Conservation (phyloP, 2,797 vertebrate genomes). For the Phoxinus dragarum region DNA sequence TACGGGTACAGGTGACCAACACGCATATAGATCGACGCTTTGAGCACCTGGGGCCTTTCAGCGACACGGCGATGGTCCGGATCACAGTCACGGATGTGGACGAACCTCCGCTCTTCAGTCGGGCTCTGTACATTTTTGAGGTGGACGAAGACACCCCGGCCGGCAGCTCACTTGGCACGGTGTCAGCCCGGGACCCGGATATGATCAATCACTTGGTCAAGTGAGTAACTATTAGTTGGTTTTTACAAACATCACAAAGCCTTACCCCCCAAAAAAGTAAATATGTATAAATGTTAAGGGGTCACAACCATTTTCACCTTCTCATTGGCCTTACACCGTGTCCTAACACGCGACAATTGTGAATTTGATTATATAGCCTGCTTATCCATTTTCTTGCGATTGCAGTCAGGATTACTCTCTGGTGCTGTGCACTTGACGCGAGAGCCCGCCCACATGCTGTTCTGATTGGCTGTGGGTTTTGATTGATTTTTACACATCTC, state of each 20-base stretch:
- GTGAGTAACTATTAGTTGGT: constrained; percentile 75
- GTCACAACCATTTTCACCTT: background rate
- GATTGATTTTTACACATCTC: no score
- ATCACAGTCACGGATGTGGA: constrained; percentile 91
- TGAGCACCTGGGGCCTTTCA: constrained; percentile 89
- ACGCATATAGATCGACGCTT: constrained; percentile 89
- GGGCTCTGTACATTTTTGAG: constrained; percentile 90
- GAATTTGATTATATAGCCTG: no score
- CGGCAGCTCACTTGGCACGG: constrained; percentile 89
- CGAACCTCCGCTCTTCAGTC: constrained; percentile 90
- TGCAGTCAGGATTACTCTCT: no score
- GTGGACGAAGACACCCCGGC: constrained; percentile 92
- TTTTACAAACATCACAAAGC: background rate
- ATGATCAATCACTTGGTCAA: constrained; percentile 86
- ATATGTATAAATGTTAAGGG: background rate
- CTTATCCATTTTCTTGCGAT: no score
- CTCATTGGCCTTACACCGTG: background rate
- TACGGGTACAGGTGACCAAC: constrained; percentile 93
- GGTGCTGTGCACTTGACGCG: no score
- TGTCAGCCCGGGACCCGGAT: constrained; percentile 92
- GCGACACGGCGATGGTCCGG: constrained; percentile 89
- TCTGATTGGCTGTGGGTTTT: no score
- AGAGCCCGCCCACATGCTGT: no score
- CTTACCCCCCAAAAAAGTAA: background rate
- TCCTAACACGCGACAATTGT: no score